These are phyloP conservation scores for Netelia virgata DNA, from an alignment of 2,888 invertebrate species.

Conservation along the genomic window DNA sequence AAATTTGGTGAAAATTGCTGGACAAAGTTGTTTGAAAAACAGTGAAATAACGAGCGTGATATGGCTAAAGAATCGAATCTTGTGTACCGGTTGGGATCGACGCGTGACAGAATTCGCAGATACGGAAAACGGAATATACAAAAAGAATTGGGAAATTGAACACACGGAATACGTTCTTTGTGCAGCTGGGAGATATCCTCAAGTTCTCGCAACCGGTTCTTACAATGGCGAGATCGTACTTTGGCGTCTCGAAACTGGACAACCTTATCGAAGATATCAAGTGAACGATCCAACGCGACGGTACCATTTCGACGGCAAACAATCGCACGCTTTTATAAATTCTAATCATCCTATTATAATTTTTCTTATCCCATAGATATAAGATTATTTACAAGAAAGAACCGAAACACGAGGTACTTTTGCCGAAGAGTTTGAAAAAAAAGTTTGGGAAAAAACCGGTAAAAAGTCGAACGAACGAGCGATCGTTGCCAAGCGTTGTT, in stretches of 20 bases:
- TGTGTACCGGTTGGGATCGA: conserved; percentile 93
- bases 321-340: not conserved
- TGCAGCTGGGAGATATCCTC: conserved; percentile 88
- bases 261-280: conserved; percentile 86
- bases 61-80: conserved; percentile 87
- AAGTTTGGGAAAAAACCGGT: conserved; percentile 14
- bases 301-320: conserved; percentile 57
- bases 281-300: conserved; percentile 83
- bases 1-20: not conserved
- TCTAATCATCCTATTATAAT: not conserved
- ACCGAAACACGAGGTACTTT: conserved; percentile 40
- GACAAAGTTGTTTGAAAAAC: not conserved
- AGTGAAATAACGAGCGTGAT: conserved; percentile 86
- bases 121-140: conserved; percentile 86
- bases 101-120: conserved; percentile 90
- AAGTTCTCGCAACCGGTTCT: conserved; percentile 90
- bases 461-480: conserved; percentile 17
- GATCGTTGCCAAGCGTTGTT: conserved; percentile 25
- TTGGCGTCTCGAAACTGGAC: conserved; percentile 94
- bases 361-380: conserved; percentile 49
- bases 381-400: conserved; percentile 68
- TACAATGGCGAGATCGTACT: conserved; percentile 93
- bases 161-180: conserved; percentile 92
- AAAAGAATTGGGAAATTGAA: conserved; percentile 90
- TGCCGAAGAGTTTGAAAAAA: conserved; percentile 1